phyloP scores from a whole-genome alignment of 2,113 vertebrate species.

The Eubucco bourcierii region DNA sequence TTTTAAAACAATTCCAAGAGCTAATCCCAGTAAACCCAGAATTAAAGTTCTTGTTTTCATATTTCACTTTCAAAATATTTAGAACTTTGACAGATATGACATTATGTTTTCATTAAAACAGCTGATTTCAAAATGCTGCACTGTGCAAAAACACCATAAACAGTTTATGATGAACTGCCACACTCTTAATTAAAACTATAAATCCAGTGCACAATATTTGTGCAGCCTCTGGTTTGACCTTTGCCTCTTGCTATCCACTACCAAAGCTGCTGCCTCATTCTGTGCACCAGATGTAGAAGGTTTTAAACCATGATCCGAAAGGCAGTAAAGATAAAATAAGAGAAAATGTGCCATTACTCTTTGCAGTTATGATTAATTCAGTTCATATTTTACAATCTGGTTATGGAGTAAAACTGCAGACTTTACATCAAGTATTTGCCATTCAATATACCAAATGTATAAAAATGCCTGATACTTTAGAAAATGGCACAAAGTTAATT shows the following conservation, averaged over 20 bases:
- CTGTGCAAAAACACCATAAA: conserved; percentile 89
- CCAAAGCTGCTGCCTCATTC: conserved; percentile 78
- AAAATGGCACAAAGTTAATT: conserved; percentile 73
- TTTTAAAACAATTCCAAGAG: conserved; percentile 79
- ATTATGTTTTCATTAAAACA: conserved; percentile 89
- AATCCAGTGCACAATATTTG: conserved; percentile 88
- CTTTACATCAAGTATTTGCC: conserved; percentile 84
- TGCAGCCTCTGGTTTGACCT: conserved; percentile 85
- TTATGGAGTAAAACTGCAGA: conserved; percentile 85
- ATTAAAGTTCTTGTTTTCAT: conserved; percentile 86
- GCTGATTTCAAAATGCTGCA: conserved; percentile 86
- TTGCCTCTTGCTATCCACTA: conserved; percentile 84
- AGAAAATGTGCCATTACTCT: conserved; percentile 85
- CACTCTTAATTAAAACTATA: conserved; percentile 94
- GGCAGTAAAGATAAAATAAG: conserved; percentile 88
- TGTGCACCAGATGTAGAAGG: conserved; percentile 78
- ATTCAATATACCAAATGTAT: conserved; percentile 79
- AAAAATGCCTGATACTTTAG: conserved; percentile 78
- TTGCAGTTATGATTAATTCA: conserved; percentile 88
- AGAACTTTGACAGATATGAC: conserved; percentile 89
- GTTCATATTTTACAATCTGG: conserved; percentile 90
- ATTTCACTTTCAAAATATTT: conserved; percentile 89
- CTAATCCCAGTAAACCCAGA: conserved; percentile 83
- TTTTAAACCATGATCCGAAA: conserved; percentile 83
- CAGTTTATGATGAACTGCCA: conserved; percentile 92